These are phyloP conservation scores for Globodera rostochiensis DNA, from an alignment of 1,140 invertebrate species.

Conservation along the genomic window DNA sequence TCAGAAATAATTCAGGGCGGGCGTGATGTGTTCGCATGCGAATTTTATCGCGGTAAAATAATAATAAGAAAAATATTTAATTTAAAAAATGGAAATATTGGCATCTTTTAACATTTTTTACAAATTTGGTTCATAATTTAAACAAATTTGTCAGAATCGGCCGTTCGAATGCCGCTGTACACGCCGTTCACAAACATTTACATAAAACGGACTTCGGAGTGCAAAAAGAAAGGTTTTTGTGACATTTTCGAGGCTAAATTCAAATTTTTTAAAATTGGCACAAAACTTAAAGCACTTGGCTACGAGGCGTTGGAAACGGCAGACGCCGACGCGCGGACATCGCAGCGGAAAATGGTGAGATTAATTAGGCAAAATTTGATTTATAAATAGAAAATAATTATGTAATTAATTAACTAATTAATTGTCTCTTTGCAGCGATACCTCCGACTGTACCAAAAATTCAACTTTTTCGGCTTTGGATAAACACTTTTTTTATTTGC, in stretches of 20 bases:
- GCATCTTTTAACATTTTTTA: too few relatives aligned
- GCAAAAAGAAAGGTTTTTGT: conserved; percentile 37
- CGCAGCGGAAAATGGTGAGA: conserved; percentile 2
- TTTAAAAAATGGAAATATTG: too few relatives aligned
- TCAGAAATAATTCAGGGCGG: conserved; percentile 34
- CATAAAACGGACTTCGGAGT: conserved; percentile 42
- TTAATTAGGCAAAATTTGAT: too few relatives aligned
- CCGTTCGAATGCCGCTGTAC: conserved; percentile 42
- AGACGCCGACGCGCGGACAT: conserved; percentile 1
- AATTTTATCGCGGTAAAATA: conserved; percentile 49
- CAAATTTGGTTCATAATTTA: too few relatives aligned
- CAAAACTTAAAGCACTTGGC: conserved; percentile 7
- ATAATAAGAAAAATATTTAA: too few relatives aligned
- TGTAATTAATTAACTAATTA: neutral
- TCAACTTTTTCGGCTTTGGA: neutral
- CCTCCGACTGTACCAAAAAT: too few relatives aligned
- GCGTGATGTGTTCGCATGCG: conserved; percentile 57
- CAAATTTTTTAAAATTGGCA: neutral
- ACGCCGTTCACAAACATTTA: conserved; percentile 52
- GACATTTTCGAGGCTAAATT: neutral
- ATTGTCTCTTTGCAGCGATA: neutral
- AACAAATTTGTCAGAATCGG: neutral
- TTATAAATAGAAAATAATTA: neutral
- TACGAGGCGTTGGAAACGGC: conserved; percentile 18
- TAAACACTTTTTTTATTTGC: neutral